A percentile compares a stretch with the other conserved stretches of the same genome.
Conservation (phyloP, 2,888 invertebrate species). For the Athalia cordata region DNA sequence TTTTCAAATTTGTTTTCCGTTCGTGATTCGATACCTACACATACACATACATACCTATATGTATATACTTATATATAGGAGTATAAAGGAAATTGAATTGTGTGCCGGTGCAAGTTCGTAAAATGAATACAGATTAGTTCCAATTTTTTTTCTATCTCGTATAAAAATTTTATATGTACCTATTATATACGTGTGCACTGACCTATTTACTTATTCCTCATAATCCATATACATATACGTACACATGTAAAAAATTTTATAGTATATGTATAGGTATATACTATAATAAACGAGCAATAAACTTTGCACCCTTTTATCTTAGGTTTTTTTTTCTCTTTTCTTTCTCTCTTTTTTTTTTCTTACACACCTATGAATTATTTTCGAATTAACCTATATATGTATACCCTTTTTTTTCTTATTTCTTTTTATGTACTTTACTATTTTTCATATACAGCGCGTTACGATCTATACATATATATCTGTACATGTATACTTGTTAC, state of each 20-base stretch:
- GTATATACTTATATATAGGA: not conserved
- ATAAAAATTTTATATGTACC: not conserved
- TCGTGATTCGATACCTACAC: not conserved
- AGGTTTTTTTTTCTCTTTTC: conserved; percentile 11
- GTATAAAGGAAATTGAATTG: conserved; percentile 19
- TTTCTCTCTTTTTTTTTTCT: conserved; percentile 25
- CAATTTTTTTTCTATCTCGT: not conserved
- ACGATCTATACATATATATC: too few relatives aligned
- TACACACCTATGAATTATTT: not conserved
- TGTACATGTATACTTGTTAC: too few relatives aligned
- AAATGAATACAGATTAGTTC: conserved; percentile 30
- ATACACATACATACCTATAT: not conserved
- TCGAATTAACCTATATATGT: conserved; percentile 17
- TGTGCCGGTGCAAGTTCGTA: conserved; percentile 1
- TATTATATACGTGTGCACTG: too few relatives aligned
- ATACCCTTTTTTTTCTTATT: too few relatives aligned
- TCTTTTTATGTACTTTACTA: too few relatives aligned
- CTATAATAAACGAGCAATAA: too few relatives aligned
- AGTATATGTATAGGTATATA: too few relatives aligned
- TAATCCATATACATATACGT: too few relatives aligned
- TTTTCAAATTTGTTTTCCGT: conserved; percentile 14
- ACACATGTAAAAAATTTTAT: too few relatives aligned
- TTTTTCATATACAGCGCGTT: too few relatives aligned
- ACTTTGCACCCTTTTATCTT: conserved; percentile 22
- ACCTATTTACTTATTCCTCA: too few relatives aligned